phyloP scores from a whole-genome alignment of 1,140 invertebrate species.

The Ips typographus region DNA sequence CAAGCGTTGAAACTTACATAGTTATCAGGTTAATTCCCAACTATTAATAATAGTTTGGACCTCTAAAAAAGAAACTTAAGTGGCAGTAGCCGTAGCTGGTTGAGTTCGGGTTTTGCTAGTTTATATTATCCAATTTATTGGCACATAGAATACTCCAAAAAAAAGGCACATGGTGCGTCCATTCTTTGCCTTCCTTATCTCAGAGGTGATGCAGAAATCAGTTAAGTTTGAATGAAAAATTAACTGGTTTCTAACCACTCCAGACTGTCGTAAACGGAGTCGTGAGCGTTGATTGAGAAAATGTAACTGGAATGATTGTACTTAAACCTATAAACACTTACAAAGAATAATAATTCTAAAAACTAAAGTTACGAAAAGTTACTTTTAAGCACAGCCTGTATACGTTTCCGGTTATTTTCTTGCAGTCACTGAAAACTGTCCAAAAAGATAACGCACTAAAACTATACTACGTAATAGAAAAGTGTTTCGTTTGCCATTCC shows the following conservation, averaged over 20 bases:
- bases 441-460: slow-evolving; percentile 29
- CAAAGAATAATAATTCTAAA: slow-evolving; percentile 27
- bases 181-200: slow-evolving; percentile 21
- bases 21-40: neutral
- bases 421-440: slow-evolving; percentile 32
- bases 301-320: slow-evolving; percentile 44
- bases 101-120: slow-evolving; percentile 27
- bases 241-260: neutral
- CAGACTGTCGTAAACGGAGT: neutral
- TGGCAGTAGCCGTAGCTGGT: slow-evolving; percentile 48
- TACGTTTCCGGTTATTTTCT: slow-evolving; percentile 35
- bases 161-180: slow-evolving; percentile 44
- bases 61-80: neutral
- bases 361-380: slow-evolving; percentile 37
- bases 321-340: slow-evolving; percentile 39
- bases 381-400: slow-evolving; percentile 47
- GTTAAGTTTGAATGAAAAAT: neutral
- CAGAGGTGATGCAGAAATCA: slow-evolving; percentile 9
- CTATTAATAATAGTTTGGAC: too few species aligned
- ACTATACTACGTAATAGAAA: slow-evolving; percentile 15
- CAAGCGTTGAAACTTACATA: neutral
- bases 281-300: slow-evolving; percentile 5
- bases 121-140: slow-evolving; percentile 35
- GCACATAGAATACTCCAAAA: slow-evolving; percentile 45
- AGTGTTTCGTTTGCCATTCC: slow-evolving; percentile 24